A percentile compares a stretch with the other conserved stretches of the same genome.
Evolutionary conservation across 2,888 invertebrate species (phyloP).

Genomic region (Coremacera marginata): DNA sequence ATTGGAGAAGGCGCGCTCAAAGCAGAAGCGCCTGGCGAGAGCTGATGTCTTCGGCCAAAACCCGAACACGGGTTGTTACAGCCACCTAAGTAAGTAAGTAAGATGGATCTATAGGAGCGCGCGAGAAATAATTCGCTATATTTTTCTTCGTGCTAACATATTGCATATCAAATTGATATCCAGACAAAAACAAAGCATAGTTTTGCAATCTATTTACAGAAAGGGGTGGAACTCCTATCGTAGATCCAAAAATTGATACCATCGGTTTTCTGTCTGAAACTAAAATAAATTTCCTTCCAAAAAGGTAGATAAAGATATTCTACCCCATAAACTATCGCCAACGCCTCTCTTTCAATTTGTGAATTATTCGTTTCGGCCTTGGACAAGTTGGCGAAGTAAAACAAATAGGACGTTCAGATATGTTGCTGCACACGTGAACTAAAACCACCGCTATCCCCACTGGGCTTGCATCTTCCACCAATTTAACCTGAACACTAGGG

Average conservation of each 20-base stretch:
- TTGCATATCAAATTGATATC: conserved; percentile 45
- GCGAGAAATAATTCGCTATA: conserved; percentile 46
- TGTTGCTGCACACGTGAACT: no score
- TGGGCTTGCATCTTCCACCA: no score
- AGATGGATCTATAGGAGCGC: conserved; percentile 17
- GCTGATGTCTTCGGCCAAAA: no score
- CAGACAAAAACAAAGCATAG: conserved; percentile 44
- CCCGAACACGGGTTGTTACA: no score
- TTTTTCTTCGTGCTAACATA: conserved; percentile 46
- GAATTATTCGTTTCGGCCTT: conserved; percentile 54
- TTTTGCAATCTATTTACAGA: conserved; percentile 48
- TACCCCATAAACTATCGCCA: conserved; percentile 59
- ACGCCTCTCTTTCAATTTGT: conserved; percentile 54
- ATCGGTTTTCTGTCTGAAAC: conserved; percentile 61
- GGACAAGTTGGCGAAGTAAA: conserved; percentile 58
- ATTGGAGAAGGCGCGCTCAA: no score
- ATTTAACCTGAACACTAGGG: no score
- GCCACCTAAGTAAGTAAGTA: no score
- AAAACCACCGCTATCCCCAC: no score
- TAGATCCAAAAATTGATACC: conserved; percentile 54
- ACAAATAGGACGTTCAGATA: conserved; percentile 52
- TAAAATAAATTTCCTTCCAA: conserved; percentile 62
- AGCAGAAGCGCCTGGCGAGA: no score
- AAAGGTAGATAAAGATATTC: conserved; percentile 63
- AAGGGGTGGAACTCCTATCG: conserved; percentile 55